Evolutionary conservation across 2,113 vertebrate species (phyloP).

Genomic region (Amblyopsis rosae): DNA sequence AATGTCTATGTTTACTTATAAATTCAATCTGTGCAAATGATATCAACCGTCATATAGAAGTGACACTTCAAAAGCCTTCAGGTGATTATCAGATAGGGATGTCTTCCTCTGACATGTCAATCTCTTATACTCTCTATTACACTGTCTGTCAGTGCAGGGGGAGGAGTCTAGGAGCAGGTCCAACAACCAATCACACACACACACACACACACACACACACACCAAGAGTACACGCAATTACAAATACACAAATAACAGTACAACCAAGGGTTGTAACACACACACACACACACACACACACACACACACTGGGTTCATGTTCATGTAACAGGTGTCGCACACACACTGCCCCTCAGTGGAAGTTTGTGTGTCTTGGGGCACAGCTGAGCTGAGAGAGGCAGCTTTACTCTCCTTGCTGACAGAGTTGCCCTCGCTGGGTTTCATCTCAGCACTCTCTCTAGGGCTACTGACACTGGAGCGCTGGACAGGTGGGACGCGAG

Average conservation of each 20-base stretch:
- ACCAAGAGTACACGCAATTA: background rate
- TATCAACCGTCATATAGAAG: constrained; percentile 51
- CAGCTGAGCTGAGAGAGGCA: background rate
- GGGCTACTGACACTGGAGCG: no score
- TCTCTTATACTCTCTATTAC: constrained; percentile 25
- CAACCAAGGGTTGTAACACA: background rate
- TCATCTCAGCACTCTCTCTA: no score
- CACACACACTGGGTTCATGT: constrained; percentile 34
- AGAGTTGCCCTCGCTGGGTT: no score
- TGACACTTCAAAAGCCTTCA: constrained; percentile 46
- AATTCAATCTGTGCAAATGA: constrained; percentile 54
- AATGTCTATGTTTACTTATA: constrained; percentile 67
- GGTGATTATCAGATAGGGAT: constrained; percentile 57
- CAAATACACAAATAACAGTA: background rate
- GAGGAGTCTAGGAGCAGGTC: background rate
- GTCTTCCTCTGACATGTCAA: constrained; percentile 35
- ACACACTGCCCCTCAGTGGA: background rate
- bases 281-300: constrained; percentile 10
- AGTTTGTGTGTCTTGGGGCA: background rate
- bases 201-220: constrained; percentile 16
- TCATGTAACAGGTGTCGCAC: constrained; percentile 50
- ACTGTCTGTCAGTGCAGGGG: constrained; percentile 21
- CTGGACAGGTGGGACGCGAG: no score
- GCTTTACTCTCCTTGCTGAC: background rate
- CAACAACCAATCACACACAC: constrained; percentile 8